These are phyloP conservation scores for Zootermopsis nevadensis DNA, from an alignment of 2,888 invertebrate species.

Conservation along the genomic window DNA sequence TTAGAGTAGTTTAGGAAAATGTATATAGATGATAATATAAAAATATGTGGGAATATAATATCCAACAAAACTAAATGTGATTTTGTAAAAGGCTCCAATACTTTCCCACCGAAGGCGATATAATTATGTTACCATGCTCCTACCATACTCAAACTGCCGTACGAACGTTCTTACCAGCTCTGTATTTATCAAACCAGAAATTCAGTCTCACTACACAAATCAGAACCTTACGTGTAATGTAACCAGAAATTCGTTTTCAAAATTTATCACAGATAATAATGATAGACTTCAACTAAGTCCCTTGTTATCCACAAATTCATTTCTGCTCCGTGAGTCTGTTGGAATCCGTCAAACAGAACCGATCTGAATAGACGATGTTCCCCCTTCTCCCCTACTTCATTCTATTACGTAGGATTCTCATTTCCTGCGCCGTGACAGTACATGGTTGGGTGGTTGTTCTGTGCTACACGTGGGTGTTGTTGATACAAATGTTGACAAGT, in stretches of 20 bases:
- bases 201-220: too few species aligned
- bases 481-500: too few species aligned
- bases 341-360: not conserved
- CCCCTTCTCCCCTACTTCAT: not conserved
- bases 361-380: not conserved
- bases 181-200: too few species aligned
- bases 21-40: too few species aligned
- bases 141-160: too few species aligned
- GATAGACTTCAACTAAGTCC: not conserved
- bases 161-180: too few species aligned
- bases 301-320: not conserved
- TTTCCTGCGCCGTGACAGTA: conserved; percentile 10
- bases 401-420: conserved; percentile 1
- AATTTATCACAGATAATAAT: not conserved
- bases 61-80: too few species aligned
- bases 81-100: too few species aligned
- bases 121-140: too few species aligned
- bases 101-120: too few species aligned
- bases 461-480: not conserved
- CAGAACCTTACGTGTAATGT: not conserved
- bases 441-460: not conserved
- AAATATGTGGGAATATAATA: too few species aligned
- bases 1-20: too few species aligned
- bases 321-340: not conserved
- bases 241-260: not conserved